These are phyloP conservation scores for Saccostrea glomerata DNA, from an alignment of 1,140 invertebrate genomes.

Conservation along the genomic window DNA sequence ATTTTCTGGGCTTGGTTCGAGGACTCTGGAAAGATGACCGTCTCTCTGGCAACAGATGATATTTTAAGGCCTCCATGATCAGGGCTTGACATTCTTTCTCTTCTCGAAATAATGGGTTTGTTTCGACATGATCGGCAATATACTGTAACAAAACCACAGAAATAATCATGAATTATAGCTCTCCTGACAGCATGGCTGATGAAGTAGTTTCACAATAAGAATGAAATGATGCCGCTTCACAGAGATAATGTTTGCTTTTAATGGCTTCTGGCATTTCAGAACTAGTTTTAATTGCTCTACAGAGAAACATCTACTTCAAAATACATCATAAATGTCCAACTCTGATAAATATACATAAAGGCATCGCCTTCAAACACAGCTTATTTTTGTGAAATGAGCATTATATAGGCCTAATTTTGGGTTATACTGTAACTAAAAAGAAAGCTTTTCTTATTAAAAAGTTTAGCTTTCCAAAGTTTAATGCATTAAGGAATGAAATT, in stretches of 20 bases:
- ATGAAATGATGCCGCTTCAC: background rate
- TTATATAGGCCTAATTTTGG: background rate
- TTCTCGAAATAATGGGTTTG: constrained; percentile 83
- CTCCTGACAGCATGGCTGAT: background rate
- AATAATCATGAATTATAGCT: background rate
- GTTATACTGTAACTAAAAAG: background rate
- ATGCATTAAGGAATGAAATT: background rate
- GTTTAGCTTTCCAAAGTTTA: background rate
- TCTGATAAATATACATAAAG: background rate
- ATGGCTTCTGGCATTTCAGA: constrained; percentile 22
- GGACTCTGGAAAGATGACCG: constrained; percentile 86
- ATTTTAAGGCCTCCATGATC: constrained; percentile 95
- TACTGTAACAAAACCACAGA: constrained; percentile 82
- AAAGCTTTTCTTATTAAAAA: background rate
- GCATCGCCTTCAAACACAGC: background rate
- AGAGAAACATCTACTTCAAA: background rate
- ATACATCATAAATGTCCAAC: background rate
- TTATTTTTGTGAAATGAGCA: background rate
- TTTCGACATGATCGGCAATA: constrained; percentile 91
- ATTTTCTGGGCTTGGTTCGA: constrained; percentile 92
- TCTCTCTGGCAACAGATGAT: constrained; percentile 92
- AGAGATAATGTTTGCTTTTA: background rate
- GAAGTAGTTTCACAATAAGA: background rate
- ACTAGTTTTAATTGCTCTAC: constrained; percentile 13
- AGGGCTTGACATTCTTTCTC: constrained; percentile 89